Evolutionary conservation across 2,797 vertebrate species (phyloP).

Genomic region (Carcharodon carcharias): DNA sequence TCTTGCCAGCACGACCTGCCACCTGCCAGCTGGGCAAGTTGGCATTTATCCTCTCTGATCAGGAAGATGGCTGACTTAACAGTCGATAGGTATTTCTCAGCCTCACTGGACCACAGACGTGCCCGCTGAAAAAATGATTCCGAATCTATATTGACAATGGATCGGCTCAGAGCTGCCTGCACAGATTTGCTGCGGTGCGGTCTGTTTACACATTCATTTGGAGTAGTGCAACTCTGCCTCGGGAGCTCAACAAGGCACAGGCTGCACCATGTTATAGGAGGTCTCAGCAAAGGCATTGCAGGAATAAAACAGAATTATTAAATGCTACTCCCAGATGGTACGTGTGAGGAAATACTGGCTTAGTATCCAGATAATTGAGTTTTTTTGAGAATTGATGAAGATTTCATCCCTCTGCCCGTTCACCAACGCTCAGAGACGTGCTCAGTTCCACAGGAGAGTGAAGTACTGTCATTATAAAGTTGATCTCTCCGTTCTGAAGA

Average conservation of each 20-base stretch:
- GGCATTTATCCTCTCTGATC: background rate
- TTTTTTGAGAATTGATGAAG: background rate
- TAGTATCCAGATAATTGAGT: background rate
- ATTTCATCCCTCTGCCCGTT: background rate
- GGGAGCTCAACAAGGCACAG: background rate
- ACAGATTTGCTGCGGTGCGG: background rate
- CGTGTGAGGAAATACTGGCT: background rate
- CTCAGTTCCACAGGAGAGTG: background rate
- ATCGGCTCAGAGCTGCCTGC: background rate
- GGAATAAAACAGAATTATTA: background rate
- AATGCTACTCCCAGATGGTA: background rate
- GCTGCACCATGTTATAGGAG: background rate
- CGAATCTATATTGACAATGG: background rate
- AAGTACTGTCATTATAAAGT: background rate
- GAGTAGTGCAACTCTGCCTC: background rate
- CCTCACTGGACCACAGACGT: background rate
- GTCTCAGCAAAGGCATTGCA: too few relatives aligned
- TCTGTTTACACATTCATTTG: too few relatives aligned
- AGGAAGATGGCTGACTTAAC: background rate
- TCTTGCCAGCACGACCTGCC: background rate
- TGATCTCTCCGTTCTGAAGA: background rate
- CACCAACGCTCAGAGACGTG: background rate
- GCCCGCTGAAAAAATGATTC: background rate
- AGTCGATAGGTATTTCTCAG: background rate
- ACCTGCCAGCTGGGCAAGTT: background rate